Evolutionary conservation across 2,113 vertebrate species (phyloP), one percentile per base, ranked within the genome.

Genomic region (Salvelinus sp.): DNA sequence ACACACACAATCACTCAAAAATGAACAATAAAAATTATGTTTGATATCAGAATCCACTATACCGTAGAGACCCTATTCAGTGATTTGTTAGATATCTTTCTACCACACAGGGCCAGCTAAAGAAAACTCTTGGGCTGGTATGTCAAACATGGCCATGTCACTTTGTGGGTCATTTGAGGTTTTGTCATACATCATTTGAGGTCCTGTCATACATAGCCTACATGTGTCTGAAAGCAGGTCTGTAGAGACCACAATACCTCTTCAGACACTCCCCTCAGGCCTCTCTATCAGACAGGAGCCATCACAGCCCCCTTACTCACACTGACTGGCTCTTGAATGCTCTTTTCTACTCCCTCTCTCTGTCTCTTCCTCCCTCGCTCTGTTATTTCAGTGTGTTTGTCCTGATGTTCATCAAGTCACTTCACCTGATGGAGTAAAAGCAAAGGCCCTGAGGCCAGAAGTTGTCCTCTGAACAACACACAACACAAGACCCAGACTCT

Each of bases 371-470:
- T 66, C 13, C 25, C 22, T 22, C 25, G 5, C 22, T 25, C 22
- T 13, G 5, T 30, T 22, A 82, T 88, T 79, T 78, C 71, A 75
- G 81, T 74, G 60, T 82, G 74, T 89, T 87, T 81, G 75, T 79
- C 75, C 89, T 13, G 27, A 83, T 93, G 79, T 83, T 48, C 72
- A 91, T 84, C 87, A 91, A 92, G 92, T 92, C 93, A 93, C 88
- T 91, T 90, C 88, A 88, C 79, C 88, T 75, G 86, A 90, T 90
- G 77, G 85, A 89, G 79, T 79, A 66, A 80, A 78, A 88, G 69
- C 76, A 4, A 75, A 70, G 38, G 80, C 87, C 86, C 82, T 1
- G 71, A 82, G 88, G 89, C 75, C 47, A 69, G 69, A 68, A 71
- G 9, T 13, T 73, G 73, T 84, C 84, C 84, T 64, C 57, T 77